Percentiles rank a stretch among this genome's conserved stretches.
Evolutionary conservation across 2,797 vertebrate species (phyloP).

Genomic region (Megaceryle alcyon): DNA sequence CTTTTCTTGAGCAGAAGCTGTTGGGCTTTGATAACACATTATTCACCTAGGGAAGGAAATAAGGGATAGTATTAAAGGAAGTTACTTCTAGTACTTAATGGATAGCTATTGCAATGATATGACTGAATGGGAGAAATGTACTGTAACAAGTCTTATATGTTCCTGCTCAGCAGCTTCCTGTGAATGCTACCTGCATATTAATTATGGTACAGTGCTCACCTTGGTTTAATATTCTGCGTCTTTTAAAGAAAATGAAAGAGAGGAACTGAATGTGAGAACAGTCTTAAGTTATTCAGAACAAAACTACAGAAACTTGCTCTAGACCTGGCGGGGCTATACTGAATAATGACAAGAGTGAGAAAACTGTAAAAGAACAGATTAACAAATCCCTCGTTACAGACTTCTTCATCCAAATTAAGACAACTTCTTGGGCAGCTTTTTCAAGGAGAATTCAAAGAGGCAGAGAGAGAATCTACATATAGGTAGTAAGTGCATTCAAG

Average conservation of each 20-base stretch:
- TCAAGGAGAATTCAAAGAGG: conserved; percentile 45
- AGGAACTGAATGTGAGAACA: conserved; percentile 12
- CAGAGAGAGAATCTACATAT: neutral
- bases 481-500: neutral
- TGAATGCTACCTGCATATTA: conserved; percentile 28
- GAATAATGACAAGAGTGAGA: conserved; percentile 22
- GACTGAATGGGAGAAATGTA: neutral
- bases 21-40: conserved; percentile 1
- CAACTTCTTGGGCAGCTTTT: conserved; percentile 24
- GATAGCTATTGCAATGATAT: neutral
- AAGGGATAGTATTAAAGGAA: neutral
- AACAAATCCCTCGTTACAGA: conserved; percentile 16
- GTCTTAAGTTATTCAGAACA: conserved; percentile 40
- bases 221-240: conserved; percentile 38
- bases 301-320: conserved; percentile 35
- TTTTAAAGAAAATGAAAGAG: conserved; percentile 36
- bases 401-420: conserved; percentile 35
- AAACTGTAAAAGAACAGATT: conserved; percentile 47
- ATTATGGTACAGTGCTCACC: neutral
- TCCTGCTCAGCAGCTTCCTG: neutral
- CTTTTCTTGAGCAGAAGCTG: neutral
- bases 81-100: conserved; percentile 26
- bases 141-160: neutral
- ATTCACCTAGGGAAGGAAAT: neutral
- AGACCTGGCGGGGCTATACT: conserved; percentile 11